Evolutionary conservation across 1,140 invertebrate genomes (phyloP).

Genomic region (Drosophila melanica): DNA sequence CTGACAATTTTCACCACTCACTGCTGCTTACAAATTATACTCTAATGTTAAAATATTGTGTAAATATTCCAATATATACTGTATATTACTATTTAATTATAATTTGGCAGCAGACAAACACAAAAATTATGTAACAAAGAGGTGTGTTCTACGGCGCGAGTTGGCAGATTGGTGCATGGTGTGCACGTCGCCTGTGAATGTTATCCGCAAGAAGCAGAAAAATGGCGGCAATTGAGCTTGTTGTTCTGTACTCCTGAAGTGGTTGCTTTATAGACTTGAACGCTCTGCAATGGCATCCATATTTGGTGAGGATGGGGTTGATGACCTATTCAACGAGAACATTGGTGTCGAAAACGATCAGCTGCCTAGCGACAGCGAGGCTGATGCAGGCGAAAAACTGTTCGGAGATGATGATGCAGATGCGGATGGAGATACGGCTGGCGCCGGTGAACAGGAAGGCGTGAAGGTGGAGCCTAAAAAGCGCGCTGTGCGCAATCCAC

Average conservation of each 20-base stretch:
- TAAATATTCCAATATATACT: not conserved
- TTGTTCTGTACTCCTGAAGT: slow-evolving; percentile 30
- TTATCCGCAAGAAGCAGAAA: slow-evolving; percentile 59
- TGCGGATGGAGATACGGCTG: slow-evolving; percentile 37
- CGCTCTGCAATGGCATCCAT: slow-evolving; percentile 61
- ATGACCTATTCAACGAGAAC: slow-evolving; percentile 75
- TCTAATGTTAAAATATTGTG: not conserved
- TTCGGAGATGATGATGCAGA: slow-evolving; percentile 67
- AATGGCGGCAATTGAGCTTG: slow-evolving; percentile 83
- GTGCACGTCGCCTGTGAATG: slow-evolving; percentile 42
- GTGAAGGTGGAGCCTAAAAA: slow-evolving; percentile 84
- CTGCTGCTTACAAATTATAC: not conserved
- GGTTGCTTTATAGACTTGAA: slow-evolving; percentile 17
- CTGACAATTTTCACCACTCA: slow-evolving; percentile 16
- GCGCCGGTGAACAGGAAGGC: slow-evolving; percentile 22
- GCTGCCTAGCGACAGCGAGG: slow-evolving; percentile 68
- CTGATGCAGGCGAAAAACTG: slow-evolving; percentile 55
- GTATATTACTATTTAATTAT: not conserved
- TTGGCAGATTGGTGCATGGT: slow-evolving; percentile 44
- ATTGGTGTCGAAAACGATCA: slow-evolving; percentile 54
- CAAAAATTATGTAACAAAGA: slow-evolving; percentile 64
- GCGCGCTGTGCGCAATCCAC: slow-evolving; percentile 87
- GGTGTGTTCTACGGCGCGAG: not conserved
- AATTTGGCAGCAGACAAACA: slow-evolving; percentile 8
- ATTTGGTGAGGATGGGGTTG: slow-evolving; percentile 79